Evolutionary conservation across 2,113 vertebrate species (phyloP), one percentile per base, ranked within the genome.

Genomic region (Amazona guildingii): DNA sequence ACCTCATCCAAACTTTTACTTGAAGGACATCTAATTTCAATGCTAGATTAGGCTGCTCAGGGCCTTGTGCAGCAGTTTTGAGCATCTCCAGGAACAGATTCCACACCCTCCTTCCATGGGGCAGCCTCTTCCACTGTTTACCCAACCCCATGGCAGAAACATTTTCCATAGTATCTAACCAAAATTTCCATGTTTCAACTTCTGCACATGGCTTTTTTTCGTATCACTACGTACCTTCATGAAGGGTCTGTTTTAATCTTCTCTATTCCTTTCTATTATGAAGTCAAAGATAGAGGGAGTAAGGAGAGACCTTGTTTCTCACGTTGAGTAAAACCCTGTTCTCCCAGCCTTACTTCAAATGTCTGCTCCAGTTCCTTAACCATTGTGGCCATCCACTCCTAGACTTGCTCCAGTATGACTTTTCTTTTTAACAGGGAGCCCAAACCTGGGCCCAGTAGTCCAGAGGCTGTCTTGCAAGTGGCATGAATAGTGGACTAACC

Each of bases 141-240:
- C 7, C 1, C 18, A 77, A 23, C 1, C 0, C 12, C 25, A 46
- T 0, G 0, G 64, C 16, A 84, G 28, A 70, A 96, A 63, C 24
- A 61, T 20, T 52, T 62, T 64, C 33, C 17, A 17, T 31, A n/a
- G 7, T 31, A 79, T 17, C 54, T 82, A 76, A 44, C 6, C 3
- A 33, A 19, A 48, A 79, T 9, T 18, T 44, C 7, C 39, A n/a
- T 5, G 5, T 49, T 75, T 63, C 51, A 75, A 13, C 17, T 82
- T 54, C 24, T n/a, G 17, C 31, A 19, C 8, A 16, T n/a, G 33
- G 10, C 24, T 20, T 66, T 55, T 37, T 67, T 46, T 44, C 29
- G 13, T 52, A 37, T 21, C 28, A 48, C n/a, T 23, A n/a, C 6
- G 7, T 18, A 89, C 43, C 19, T 51, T 72, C n/a, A n/a, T 8